Evolutionary conservation across 2,797 vertebrate species (phyloP).

Genomic region (Gadopsis bispinosus): DNA sequence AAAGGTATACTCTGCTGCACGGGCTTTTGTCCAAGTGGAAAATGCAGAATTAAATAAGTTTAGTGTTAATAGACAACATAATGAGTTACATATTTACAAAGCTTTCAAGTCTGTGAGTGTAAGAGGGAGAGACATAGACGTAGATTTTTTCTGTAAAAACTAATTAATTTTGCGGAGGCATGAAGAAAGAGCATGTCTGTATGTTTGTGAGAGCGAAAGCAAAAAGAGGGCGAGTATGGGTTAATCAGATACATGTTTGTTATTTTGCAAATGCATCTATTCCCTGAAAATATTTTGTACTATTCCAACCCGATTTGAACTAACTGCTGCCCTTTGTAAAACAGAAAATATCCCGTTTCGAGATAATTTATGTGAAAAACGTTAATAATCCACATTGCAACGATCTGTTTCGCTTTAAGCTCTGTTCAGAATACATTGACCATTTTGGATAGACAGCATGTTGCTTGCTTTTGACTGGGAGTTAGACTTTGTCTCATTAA

Average conservation of each 20-base stretch:
- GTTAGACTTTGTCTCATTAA: not conserved
- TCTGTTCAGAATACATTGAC: not conserved
- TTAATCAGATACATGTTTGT: conserved; percentile 29
- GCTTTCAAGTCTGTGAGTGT: not conserved
- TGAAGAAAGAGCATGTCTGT: not conserved
- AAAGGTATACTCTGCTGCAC: not conserved
- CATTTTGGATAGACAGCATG: not conserved
- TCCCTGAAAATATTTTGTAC: not conserved
- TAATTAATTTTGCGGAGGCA: not conserved
- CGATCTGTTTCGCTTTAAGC: too few species aligned
- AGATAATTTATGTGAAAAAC: conserved; percentile 1
- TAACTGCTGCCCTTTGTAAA: conserved; percentile 21
- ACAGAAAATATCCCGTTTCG: conserved; percentile 7
- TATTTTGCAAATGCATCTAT: conserved; percentile 19
- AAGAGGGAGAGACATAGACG: not conserved
- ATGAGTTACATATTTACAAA: not conserved
- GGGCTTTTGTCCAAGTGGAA: not conserved
- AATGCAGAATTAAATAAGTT: not conserved
- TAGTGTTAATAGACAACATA: too few species aligned
- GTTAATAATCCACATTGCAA: not conserved
- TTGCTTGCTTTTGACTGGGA: not conserved
- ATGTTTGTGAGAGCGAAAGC: not conserved
- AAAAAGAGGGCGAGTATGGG: not conserved
- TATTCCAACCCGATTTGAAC: conserved; percentile 10
- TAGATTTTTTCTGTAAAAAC: not conserved